Evolutionary conservation across 2,797 vertebrate species (phyloP).

Genomic region (Intellagama lesueurii): DNA sequence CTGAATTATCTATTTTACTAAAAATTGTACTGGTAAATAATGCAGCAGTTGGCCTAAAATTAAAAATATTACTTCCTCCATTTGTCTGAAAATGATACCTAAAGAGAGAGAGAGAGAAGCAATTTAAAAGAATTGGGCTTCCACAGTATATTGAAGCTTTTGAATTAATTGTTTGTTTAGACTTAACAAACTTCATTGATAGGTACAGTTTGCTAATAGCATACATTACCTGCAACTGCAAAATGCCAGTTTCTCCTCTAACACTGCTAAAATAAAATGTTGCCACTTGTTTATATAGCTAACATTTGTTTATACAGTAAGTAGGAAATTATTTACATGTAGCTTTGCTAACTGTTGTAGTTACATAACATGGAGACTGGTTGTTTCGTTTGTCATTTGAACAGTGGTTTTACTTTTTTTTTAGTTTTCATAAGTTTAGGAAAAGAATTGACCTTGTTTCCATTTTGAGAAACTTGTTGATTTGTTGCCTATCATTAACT

Average conservation of each 20-base stretch:
- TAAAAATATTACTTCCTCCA: no score
- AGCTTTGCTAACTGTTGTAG: slow-evolving; percentile 22
- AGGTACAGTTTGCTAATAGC: slow-evolving; percentile 34
- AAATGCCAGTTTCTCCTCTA: slow-evolving; percentile 29
- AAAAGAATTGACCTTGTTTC: neutral
- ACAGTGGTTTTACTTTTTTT: neutral
- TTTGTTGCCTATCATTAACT: neutral
- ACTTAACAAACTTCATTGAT: slow-evolving; percentile 36
- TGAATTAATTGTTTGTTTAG: slow-evolving; percentile 35
- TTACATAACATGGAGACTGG: neutral
- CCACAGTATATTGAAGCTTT: slow-evolving; percentile 14
- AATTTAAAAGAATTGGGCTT: slow-evolving; percentile 34
- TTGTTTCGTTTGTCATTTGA: slow-evolving; percentile 12
- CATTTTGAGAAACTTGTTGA: neutral
- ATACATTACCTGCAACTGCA: slow-evolving; percentile 26
- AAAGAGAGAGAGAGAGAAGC: slow-evolving; percentile 8
- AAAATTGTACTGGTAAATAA: slow-evolving; percentile 34
- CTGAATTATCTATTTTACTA: slow-evolving; percentile 39
- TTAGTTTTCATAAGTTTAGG: neutral
- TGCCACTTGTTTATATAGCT: slow-evolving; percentile 1
- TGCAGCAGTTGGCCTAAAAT: slow-evolving; percentile 34
- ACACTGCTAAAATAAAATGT: slow-evolving; percentile 31
- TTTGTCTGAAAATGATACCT: no score
- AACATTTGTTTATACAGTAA: slow-evolving; percentile 12
- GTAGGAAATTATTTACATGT: slow-evolving; percentile 4